Evolutionary conservation across 1,140 invertebrate genomes (phyloP), one percentile per base, ranked within the genome.

Genomic region (Drosophila quadrilineata): DNA sequence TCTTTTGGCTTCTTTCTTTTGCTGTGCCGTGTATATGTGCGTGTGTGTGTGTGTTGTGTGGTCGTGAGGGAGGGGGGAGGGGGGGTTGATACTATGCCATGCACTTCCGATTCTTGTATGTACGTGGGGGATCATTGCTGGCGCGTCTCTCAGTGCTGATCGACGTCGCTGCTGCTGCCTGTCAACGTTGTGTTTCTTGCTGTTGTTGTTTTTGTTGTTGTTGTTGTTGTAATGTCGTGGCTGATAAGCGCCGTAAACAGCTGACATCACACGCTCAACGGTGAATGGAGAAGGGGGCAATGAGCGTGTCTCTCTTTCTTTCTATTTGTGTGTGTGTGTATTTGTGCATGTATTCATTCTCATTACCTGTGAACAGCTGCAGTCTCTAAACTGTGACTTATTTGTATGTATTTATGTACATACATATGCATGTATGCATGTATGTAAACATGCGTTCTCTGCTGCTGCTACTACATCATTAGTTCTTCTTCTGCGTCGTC

Each of bases 21-120:
- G 22, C 17, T 36, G n/a, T n/a, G n/a, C n/a, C n/a, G n/a, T n/a
- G n/a, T n/a, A n/a, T n/a, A n/a, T n/a, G n/a, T n/a, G n/a, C n/a
- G 4, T 31, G 29, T 38, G 9, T 24, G 3, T 24, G 24, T 28
- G 6, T 16, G 26, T 17, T 24, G 26, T n/a, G 40, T 6, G 6
- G 10, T 4, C 24, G 10, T n/a, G 29, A 14, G 29, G 29, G 24
- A 21, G 8, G 17, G 46, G 46, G n/a, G 12, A 24, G 12, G 2
- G 12, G 17, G 17, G 49, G 24, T n/a, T n/a, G n/a, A n/a, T n/a
- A n/a, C n/a, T n/a, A 31, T 16, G 19, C 35, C 35, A 41, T 21
- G 9, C 26, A 50, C 62, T 58, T 65, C 36, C 62, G 62, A 65
- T 28, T 59, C n/a, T n/a, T n/a, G n/a, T n/a, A n/a, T n/a, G n/a